Percentiles rank a stretch among this genome's conserved stretches.
Conservation (phyloP, 2,797 vertebrate species). For the Melanotaenia maccullochi region DNA sequence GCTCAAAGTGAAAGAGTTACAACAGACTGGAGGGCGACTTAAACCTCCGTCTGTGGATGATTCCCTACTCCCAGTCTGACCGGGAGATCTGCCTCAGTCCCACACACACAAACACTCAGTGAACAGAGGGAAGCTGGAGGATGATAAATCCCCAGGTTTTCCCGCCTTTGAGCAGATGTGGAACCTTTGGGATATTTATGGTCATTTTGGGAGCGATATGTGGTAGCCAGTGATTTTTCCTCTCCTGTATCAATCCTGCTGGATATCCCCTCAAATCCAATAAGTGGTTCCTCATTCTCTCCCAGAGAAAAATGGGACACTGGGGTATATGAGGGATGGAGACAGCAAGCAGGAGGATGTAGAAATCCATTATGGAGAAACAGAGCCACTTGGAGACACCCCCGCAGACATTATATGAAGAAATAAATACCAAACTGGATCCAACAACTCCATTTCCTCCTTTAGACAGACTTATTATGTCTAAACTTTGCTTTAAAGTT, state of each 20-base stretch:
- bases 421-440: constrained; percentile 63
- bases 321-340: constrained; percentile 49
- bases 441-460: constrained; percentile 49
- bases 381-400: constrained; percentile 38
- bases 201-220: constrained; percentile 49
- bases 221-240: constrained; percentile 45
- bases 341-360: constrained; percentile 45
- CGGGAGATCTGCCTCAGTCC: constrained; percentile 29
- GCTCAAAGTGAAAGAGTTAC: constrained; percentile 48
- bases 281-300: constrained; percentile 70
- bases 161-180: constrained; percentile 62
- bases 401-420: constrained; percentile 41
- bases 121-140: constrained; percentile 41
- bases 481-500: constrained; percentile 33
- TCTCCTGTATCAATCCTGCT: constrained; percentile 55
- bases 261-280: constrained; percentile 72
- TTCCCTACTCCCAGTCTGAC: constrained; percentile 40
- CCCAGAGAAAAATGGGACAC: constrained; percentile 61
- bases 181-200: constrained; percentile 71
- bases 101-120: constrained; percentile 31
- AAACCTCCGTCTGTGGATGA: constrained; percentile 45
- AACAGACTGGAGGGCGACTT: constrained; percentile 18
- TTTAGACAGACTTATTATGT: constrained; percentile 27
- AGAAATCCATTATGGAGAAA: constrained; percentile 55
- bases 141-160: constrained; percentile 70